Evolutionary conservation across 2,113 vertebrate genomes (phyloP).

Genomic region (Gopherus evgoodei): DNA sequence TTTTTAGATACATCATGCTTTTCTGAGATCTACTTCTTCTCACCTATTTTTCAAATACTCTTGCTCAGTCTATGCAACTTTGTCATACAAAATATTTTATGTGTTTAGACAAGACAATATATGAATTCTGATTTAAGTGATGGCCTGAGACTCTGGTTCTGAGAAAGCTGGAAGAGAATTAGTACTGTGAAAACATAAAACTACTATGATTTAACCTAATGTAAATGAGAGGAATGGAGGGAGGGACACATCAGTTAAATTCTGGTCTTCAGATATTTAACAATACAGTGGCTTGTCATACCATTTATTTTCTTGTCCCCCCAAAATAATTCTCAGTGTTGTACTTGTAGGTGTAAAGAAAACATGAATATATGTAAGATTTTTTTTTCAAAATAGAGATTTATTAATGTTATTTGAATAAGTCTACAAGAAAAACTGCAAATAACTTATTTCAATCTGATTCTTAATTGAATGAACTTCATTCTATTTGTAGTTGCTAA

Average conservation of each 20-base stretch:
- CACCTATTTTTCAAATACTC: not conserved
- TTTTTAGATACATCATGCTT: not conserved
- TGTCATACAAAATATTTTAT: fast-evolving
- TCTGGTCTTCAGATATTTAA: not conserved
- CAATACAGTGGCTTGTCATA: fast-evolving
- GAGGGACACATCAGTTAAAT: not conserved
- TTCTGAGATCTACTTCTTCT: not conserved
- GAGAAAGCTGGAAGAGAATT: not conserved
- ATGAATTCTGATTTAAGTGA: not conserved
- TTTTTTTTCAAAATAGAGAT: not conserved
- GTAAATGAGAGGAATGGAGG: not conserved
- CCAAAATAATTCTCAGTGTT: not conserved
- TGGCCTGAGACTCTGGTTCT: not conserved
- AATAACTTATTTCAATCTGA: conserved; percentile 28
- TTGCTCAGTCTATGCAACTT: not conserved
- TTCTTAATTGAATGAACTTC: conserved; percentile 47
- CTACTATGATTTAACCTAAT: fast-evolving
- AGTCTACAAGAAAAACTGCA: not conserved
- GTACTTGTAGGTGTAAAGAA: not conserved
- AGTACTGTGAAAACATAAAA: not conserved
- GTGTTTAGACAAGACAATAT: not conserved
- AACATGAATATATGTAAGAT: not conserved
- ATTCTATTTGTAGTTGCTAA: conserved; percentile 39
- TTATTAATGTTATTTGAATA: not conserved
- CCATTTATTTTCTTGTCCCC: not conserved